Conservation (phyloP, 2,888 invertebrate species). For the Chalcis sispes region DNA sequence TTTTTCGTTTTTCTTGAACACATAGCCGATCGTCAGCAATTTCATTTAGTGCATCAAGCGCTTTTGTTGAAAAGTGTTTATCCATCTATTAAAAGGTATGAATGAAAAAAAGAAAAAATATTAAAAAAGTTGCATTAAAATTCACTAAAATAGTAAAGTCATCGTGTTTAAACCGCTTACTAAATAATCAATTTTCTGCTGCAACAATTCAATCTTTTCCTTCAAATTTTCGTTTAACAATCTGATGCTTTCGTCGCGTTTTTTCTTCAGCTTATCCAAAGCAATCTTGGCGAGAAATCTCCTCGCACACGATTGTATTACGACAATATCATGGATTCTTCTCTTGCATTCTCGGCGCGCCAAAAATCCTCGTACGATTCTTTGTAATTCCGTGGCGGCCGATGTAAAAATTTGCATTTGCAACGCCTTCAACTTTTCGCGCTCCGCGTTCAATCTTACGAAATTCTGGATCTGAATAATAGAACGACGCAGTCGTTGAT, state of each 20-base stretch:
- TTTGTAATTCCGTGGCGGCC: slow-evolving; percentile 8
- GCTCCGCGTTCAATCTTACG: neutral
- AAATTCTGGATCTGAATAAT: neutral
- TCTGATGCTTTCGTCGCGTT: neutral
- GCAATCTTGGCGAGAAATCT: neutral
- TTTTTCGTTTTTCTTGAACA: slow-evolving; percentile 2
- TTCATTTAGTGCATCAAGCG: neutral
- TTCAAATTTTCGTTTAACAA: neutral
- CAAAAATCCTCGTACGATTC: neutral
- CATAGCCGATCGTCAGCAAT: neutral
- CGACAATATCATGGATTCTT: neutral
- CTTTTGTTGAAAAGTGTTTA: neutral
- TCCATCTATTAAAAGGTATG: neutral
- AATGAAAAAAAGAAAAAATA: no score
- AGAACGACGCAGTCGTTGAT: no score
- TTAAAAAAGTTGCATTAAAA: no score
- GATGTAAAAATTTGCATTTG: neutral
- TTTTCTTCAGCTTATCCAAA: neutral
- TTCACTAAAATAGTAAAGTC: neutral
- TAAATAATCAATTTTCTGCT: slow-evolving; percentile 5
- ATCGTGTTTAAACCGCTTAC: neutral
- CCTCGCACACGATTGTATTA: slow-evolving; percentile 13
- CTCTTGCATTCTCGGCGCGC: neutral
- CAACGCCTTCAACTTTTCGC: neutral
- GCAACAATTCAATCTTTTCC: neutral